phyloP scores from a whole-genome alignment of 2,888 invertebrate genomes.

The Hylaea fasciaria region DNA sequence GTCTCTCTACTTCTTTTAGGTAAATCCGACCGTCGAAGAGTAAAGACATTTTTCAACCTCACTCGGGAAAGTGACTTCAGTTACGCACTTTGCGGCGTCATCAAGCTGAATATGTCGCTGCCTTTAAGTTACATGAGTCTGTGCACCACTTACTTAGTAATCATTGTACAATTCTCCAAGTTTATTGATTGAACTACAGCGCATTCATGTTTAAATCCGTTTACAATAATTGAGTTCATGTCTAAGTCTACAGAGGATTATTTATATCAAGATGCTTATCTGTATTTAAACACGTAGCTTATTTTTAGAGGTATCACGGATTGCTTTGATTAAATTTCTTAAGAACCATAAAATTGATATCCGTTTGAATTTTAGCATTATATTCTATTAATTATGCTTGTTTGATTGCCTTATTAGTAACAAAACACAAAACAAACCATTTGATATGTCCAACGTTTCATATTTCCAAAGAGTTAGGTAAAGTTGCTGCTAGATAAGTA shows the following conservation, averaged over 20 bases:
- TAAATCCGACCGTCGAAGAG: conserved; percentile 63
- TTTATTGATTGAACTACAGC: conserved; percentile 59
- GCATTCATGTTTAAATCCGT: no score
- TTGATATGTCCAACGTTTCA: no score
- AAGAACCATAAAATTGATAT: no score
- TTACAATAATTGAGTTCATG: no score
- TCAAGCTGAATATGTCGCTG: conserved; percentile 71
- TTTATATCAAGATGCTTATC: conserved; percentile 15
- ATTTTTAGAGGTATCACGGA: no score
- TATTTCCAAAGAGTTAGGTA: no score
- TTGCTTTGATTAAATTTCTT: no score
- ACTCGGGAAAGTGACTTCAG: conserved; percentile 68
- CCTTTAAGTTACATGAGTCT: conserved; percentile 71
- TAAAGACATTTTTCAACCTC: conserved; percentile 71
- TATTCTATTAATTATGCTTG: no score
- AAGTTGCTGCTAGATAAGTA: conserved; percentile 20
- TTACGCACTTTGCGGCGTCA: conserved; percentile 68
- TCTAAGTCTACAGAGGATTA: background rate
- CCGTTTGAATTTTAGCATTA: no score
- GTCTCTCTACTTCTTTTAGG: conserved; percentile 59
- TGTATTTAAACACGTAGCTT: no score
- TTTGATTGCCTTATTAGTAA: no score
- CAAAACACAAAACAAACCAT: no score
- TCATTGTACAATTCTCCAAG: conserved; percentile 75
- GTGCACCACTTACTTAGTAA: conserved; percentile 73